Conservation (phyloP, 2,888 invertebrate species). For the Teleogryllus oceanicus region DNA sequence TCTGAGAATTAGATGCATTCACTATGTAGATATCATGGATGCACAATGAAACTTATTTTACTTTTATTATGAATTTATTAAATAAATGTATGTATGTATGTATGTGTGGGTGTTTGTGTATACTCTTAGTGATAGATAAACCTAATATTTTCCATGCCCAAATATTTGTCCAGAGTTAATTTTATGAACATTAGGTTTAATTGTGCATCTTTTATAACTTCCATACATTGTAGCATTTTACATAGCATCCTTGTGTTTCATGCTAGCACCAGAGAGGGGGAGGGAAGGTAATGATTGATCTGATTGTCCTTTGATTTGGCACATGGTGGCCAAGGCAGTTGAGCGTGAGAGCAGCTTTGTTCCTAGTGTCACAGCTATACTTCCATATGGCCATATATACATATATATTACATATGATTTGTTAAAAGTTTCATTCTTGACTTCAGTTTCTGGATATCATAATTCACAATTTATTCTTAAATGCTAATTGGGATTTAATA, state of each 20-base stretch:
- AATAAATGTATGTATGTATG: too few relatives aligned
- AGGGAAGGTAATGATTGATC: conserved; percentile 52
- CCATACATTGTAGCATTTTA: neutral
- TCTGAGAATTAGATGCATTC: neutral
- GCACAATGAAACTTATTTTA: neutral
- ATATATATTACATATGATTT: too few relatives aligned
- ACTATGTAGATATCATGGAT: conserved; percentile 21
- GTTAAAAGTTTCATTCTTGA: too few relatives aligned
- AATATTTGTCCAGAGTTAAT: conserved; percentile 21
- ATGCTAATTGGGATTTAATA: too few relatives aligned
- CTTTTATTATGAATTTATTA: too few relatives aligned
- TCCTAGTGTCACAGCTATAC: neutral
- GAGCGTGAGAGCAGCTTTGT: neutral
- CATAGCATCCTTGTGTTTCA: conserved; percentile 51
- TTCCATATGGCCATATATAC: neutral
- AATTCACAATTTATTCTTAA: too few relatives aligned
- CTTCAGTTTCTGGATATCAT: too few relatives aligned
- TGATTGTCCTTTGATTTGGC: conserved; percentile 2
- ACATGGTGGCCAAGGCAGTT: conserved; percentile 6
- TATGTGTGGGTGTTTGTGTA: too few relatives aligned
- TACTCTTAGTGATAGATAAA: too few relatives aligned
- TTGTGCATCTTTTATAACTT: conserved; percentile 20
- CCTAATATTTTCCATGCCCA: neutral
- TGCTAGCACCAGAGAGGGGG: conserved; percentile 60
- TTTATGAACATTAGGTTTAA: conserved; percentile 5